Base-by-base conservation (phyloP, 2,797 vertebrate species). In the Labroides dimidiatus region DNA sequence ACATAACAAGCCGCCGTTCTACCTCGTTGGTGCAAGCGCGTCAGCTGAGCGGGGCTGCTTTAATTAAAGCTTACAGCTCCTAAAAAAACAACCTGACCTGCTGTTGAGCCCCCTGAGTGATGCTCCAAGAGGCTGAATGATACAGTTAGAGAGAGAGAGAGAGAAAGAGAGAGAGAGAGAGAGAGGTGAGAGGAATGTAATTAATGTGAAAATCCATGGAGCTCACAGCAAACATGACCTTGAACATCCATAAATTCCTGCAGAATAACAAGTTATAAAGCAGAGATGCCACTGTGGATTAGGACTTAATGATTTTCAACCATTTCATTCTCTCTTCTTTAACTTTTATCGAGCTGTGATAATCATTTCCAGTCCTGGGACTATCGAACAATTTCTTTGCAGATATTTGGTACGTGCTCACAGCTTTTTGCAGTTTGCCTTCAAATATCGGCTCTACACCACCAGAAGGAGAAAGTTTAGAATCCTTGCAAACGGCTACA, bases 1-100 rank as follows among this genome's bases (percentile, higher is more conserved):
- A 49, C 60, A 42, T 85, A 69, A 89, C 86, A 80, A 83, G 69
- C 69, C 69, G 69, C 72, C 69, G 56, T 62, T 69, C 61, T 61
- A 63, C 59, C 65, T 69, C 53, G 44, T 61, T 62, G 61, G 61
- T 43, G 68, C 67, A 56, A 80, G 75, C 43, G 51, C 63, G 58
- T 72, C 66, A n/a, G 67, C 70, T 85, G 50, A 64, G 80, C 58
- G 69, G 66, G 66, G 19, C 47, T 30, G 30, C 50, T 80, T 80
- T 81, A 87, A 85, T 89, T 86, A 80, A 82, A 75, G 70, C 55
- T 43, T 23, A 20, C 8, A 27, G 49, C 44, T 56, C 4, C 57
- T 65, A 21, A 47, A 45, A 33, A 49, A 56, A 45, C 11, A 65
- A 23, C 43, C 58, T 49, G 24, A 55, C 60, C 51, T 50, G 36